Percentiles rank a stretch among this genome's conserved stretches.
phyloP scores from a whole-genome alignment of 2,888 invertebrate genomes.

The Crocallis elinguaria region DNA sequence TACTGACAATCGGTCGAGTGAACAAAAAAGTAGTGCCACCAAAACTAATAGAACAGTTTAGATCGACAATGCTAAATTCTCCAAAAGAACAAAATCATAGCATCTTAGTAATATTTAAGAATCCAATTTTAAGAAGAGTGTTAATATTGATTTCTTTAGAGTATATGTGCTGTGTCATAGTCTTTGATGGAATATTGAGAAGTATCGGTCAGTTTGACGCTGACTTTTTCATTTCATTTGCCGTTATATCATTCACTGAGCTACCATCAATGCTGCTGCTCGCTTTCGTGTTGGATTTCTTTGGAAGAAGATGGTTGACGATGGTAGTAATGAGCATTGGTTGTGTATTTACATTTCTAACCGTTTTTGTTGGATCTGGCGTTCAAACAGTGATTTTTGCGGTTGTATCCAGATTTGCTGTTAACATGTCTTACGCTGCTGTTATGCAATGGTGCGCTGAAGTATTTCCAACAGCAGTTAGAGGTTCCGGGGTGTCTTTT shows the following conservation, averaged over 20 bases:
- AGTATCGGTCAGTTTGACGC: slow-evolving; percentile 58
- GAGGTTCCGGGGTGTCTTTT: slow-evolving; percentile 59
- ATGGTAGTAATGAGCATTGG: slow-evolving; percentile 48
- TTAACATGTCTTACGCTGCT: slow-evolving; percentile 57
- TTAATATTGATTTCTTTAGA: slow-evolving; percentile 56
- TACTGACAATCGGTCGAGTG: slow-evolving; percentile 55
- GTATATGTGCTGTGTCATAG: slow-evolving; percentile 57
- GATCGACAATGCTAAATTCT: slow-evolving; percentile 38
- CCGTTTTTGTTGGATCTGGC: slow-evolving; percentile 52
- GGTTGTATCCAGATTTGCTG: slow-evolving; percentile 58
- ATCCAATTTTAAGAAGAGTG: slow-evolving; percentile 54
- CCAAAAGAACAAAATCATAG: slow-evolving; percentile 46
- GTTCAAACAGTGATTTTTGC: slow-evolving; percentile 55
- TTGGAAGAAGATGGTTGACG: slow-evolving; percentile 62
- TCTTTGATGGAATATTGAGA: slow-evolving; percentile 61
- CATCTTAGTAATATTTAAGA: slow-evolving; percentile 54
- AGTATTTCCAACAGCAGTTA: slow-evolving; percentile 58
- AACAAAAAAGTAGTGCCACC: slow-evolving; percentile 57
- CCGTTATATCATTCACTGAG: slow-evolving; percentile 60
- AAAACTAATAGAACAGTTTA: slow-evolving; percentile 59
- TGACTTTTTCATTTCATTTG: slow-evolving; percentile 64
- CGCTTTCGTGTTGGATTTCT: slow-evolving; percentile 60
- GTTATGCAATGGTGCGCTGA: slow-evolving; percentile 64
- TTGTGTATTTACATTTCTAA: slow-evolving; percentile 53
- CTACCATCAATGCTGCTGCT: slow-evolving; percentile 59